Conservation (phyloP, 2,113 vertebrate genomes). For the Hyperopisus bebe region DNA sequence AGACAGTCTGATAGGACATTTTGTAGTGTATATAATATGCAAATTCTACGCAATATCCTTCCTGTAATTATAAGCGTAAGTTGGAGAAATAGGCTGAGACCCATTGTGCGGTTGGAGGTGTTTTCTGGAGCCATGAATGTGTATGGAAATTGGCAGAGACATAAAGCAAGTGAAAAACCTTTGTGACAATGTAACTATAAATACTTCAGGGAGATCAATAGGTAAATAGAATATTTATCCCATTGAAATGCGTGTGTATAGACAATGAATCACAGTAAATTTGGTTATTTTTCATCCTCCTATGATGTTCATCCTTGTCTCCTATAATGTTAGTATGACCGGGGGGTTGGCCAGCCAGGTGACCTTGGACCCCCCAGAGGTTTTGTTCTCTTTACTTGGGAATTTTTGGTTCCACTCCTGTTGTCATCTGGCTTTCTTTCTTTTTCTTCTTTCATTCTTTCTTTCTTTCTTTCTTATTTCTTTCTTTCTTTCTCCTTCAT, state of each 20-base stretch:
- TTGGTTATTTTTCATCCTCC: background rate
- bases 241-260: background rate
- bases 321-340: background rate
- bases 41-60: background rate
- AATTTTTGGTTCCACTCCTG: background rate
- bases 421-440: background rate
- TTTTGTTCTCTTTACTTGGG: background rate
- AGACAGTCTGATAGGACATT: background rate
- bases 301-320: too few relatives aligned
- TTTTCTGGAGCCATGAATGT: background rate
- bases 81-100: background rate
- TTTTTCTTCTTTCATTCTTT: too few relatives aligned
- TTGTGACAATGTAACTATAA: background rate
- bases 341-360: background rate
- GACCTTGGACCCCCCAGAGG: background rate
- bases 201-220: background rate
- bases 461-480: too few relatives aligned
- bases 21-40: background rate
- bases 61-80: background rate
- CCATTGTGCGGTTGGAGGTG: background rate
- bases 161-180: background rate
- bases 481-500: background rate
- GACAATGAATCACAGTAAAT: background rate
- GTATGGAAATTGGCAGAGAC: background rate
- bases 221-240: background rate